Evolutionary conservation across 1,140 invertebrate genomes (phyloP).

Genomic region (Steinernema khuongi): DNA sequence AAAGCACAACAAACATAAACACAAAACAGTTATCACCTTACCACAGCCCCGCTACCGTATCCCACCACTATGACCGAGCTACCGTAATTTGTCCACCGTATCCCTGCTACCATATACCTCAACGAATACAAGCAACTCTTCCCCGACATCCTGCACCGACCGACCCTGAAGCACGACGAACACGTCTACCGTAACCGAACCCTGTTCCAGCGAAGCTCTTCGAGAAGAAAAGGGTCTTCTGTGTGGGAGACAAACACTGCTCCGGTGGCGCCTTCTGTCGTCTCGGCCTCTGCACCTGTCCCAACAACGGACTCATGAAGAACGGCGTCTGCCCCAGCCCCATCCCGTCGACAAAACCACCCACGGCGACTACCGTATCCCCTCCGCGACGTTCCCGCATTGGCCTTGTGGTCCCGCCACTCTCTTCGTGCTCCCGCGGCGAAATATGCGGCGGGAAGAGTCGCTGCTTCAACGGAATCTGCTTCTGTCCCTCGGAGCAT

Average conservation of each 20-base stretch:
- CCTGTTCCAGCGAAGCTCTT: background rate
- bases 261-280: constrained; percentile 24
- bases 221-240: constrained; percentile 17
- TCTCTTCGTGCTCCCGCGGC: constrained; percentile 34
- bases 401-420: constrained; percentile 24
- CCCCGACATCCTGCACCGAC: background rate
- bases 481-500: constrained; percentile 34
- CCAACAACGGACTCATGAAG: constrained; percentile 24
- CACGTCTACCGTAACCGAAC: background rate
- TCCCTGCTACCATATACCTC: too few species aligned
- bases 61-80: too few species aligned
- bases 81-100: too few species aligned
- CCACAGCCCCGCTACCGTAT: too few species aligned
- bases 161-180: background rate
- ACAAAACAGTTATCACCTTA: too few species aligned
- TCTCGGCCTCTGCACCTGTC: constrained; percentile 23
- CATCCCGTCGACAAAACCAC: background rate
- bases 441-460: constrained; percentile 36
- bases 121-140: background rate
- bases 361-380: constrained; percentile 9
- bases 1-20: too few species aligned
- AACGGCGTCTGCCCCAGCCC: constrained; percentile 23
- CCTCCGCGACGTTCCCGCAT: background rate
- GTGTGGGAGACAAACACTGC: constrained; percentile 20
- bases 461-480: constrained; percentile 31